A percentile compares a stretch with the other conserved stretches of the same genome.
Conservation (phyloP, 2,113 vertebrate species). For the Bos javanicus region DNA sequence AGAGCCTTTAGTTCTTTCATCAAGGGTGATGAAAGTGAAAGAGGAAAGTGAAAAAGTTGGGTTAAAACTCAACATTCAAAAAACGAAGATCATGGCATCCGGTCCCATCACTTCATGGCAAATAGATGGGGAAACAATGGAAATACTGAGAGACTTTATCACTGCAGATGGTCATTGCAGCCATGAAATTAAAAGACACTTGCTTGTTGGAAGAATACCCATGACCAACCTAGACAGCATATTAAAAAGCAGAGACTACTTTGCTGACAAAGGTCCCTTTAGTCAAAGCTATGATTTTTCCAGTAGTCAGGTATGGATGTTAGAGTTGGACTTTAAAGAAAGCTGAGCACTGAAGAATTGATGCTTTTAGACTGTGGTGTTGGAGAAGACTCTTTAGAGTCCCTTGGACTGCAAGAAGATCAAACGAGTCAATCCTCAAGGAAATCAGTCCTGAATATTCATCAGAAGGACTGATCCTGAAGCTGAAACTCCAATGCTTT, state of each 20-base stretch:
- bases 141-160: neutral
- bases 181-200: neutral
- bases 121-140: neutral
- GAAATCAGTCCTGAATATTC: neutral
- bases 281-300: neutral
- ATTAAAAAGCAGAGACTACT: neutral
- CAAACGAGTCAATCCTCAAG: neutral
- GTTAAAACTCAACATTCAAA: neutral
- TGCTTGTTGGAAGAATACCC: neutral
- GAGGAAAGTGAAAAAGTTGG: neutral
- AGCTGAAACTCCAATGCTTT: neutral
- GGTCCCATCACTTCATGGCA: neutral
- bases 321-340: neutral
- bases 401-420: neutral
- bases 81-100: neutral
- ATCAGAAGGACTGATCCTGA: neutral
- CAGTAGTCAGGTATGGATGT: neutral
- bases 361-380: neutral
- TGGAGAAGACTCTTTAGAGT: neutral
- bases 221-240: neutral
- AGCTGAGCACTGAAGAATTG: neutral
- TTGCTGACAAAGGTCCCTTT: neutral
- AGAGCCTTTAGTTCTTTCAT: neutral
- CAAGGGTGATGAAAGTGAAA: neutral
- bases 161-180: neutral